Conservation (phyloP, 1,140 invertebrate genomes). For the Sinella curviseta region DNA sequence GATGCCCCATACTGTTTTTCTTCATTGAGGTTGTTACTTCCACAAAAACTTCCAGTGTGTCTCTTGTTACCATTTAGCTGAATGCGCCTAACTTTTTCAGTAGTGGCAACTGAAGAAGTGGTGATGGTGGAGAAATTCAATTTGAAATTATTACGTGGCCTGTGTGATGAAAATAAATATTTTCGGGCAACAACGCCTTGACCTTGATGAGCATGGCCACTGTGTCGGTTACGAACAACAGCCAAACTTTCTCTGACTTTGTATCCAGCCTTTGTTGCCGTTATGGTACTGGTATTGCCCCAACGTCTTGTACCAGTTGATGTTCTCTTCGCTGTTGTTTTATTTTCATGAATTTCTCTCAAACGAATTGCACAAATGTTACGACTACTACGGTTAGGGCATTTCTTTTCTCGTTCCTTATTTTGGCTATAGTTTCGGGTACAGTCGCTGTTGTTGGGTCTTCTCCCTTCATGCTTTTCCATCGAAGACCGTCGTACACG, state of each 20-base stretch:
- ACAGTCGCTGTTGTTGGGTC: neutral
- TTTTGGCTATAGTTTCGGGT: too few relatives aligned
- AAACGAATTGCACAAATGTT: neutral
- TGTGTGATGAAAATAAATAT: neutral
- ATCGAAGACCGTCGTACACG: neutral
- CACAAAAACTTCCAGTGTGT: too few relatives aligned
- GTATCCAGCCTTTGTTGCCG: too few relatives aligned
- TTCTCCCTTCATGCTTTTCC: neutral
- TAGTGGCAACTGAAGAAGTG: too few relatives aligned
- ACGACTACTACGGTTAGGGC: neutral
- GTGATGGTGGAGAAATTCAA: neutral
- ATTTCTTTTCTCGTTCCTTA: neutral
- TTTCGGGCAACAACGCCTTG: conserved; percentile 12
- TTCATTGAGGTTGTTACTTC: too few relatives aligned
- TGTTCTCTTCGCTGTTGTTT: neutral
- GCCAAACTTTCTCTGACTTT: neutral
- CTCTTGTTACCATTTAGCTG: too few relatives aligned
- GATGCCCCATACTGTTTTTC: too few relatives aligned
- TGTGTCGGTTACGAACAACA: neutral
- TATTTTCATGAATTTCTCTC: neutral
- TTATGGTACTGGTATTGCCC: neutral
- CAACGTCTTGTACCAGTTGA: neutral
- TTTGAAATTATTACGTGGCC: neutral
- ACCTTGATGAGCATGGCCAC: neutral
- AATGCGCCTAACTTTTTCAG: neutral